Evolutionary conservation across 1,140 invertebrate genomes (phyloP).

Genomic region (Cydia strobilella): DNA sequence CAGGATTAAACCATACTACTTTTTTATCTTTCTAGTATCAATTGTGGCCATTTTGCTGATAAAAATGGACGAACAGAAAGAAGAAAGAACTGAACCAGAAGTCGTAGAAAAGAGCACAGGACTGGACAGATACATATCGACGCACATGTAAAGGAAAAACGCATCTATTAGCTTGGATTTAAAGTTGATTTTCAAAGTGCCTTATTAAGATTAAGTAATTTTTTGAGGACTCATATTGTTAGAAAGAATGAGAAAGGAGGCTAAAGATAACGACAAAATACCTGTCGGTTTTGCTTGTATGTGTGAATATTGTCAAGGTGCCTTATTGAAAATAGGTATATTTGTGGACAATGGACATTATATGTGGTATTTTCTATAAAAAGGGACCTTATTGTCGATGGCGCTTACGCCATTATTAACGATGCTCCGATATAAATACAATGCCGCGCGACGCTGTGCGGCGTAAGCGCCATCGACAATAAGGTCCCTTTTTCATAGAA

Average conservation of each 20-base stretch:
- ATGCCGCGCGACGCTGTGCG: no score
- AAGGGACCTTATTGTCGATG: no score
- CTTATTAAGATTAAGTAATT: slow-evolving; percentile 24
- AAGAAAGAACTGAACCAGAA: slow-evolving; percentile 50
- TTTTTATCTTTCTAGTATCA: slow-evolving; percentile 58
- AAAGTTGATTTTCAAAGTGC: slow-evolving; percentile 19
- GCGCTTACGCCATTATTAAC: no score
- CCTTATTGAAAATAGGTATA: no score
- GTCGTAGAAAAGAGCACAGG: slow-evolving; percentile 53
- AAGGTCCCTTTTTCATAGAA: no score
- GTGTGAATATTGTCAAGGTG: neutral
- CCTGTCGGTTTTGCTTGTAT: neutral
- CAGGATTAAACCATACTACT: neutral
- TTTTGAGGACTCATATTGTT: slow-evolving; percentile 2
- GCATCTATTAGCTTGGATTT: neutral
- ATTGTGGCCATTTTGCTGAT: slow-evolving; percentile 70
- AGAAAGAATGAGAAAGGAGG: neutral
- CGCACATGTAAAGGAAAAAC: slow-evolving; percentile 60
- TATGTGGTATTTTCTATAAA: no score
- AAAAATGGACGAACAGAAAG: slow-evolving; percentile 56
- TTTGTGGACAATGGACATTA: no score
- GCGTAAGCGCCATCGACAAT: no score
- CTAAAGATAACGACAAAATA: neutral
- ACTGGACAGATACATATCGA: slow-evolving; percentile 68
- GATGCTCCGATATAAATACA: no score